Percentiles rank a stretch among this genome's conserved stretches.
These are phyloP conservation scores for Lethenteron reissneri DNA, from an alignment of 2,113 vertebrate species.

Conservation along the genomic window DNA sequence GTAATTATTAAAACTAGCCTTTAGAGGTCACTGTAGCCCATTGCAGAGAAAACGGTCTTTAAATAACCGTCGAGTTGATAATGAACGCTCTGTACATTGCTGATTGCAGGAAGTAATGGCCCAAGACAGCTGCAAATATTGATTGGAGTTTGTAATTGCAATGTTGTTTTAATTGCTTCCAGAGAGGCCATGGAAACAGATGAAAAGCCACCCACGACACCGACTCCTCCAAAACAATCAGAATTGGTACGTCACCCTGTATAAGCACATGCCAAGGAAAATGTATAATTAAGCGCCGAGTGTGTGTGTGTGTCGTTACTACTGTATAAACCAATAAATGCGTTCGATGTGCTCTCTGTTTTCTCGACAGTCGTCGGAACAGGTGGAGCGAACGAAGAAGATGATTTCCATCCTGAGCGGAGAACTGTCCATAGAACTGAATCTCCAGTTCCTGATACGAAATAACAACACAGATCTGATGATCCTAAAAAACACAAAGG, in stretches of 20 bases:
- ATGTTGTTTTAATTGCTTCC: conserved; percentile 12
- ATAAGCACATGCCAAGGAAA: background rate
- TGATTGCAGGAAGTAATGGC: too few species aligned
- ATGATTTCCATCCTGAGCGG: conserved; percentile 98
- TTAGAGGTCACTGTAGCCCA: too few species aligned
- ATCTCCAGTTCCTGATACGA: conserved; percentile 91
- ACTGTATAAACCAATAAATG: too few species aligned
- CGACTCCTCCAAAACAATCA: conserved; percentile 28
- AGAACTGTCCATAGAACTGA: conserved; percentile 94
- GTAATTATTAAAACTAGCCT: too few species aligned
- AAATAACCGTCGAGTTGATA: too few species aligned
- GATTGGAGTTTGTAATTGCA: too few species aligned
- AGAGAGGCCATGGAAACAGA: conserved; percentile 94
- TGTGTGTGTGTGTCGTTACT: too few species aligned
- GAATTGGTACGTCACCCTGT: conserved; percentile 34
- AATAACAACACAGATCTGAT: conserved; percentile 98
- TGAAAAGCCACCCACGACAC: conserved; percentile 47
- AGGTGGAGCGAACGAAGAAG: conserved; percentile 93
- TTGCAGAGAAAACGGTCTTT: too few species aligned
- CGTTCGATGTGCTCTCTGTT: conserved; percentile 8
- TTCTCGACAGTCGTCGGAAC: conserved; percentile 50
- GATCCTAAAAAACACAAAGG: conserved; percentile 99
- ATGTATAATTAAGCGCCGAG: too few species aligned
- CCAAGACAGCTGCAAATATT: too few species aligned
- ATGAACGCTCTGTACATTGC: too few species aligned